These are phyloP conservation scores for Dicroscelio sp. DNA, from an alignment of 2,888 invertebrate genomes.

Conservation along the genomic window DNA sequence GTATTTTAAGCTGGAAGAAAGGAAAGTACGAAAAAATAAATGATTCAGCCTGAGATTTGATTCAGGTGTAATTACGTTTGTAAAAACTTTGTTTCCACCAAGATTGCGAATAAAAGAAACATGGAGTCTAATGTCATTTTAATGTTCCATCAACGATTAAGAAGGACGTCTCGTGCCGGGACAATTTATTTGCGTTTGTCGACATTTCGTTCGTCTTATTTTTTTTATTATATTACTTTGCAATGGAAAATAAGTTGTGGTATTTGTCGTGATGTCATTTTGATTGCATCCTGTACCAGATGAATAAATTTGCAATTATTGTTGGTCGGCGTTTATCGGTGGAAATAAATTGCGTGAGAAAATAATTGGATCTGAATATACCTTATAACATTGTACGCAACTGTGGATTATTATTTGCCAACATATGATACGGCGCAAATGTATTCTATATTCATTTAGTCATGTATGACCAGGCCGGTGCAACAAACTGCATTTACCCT, in stretches of 20 bases:
- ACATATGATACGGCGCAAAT: not conserved
- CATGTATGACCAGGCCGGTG: not conserved
- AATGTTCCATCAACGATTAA: too few species aligned
- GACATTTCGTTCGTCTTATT: too few species aligned
- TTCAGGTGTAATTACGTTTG: too few species aligned
- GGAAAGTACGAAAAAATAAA: not conserved
- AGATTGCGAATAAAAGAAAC: too few species aligned
- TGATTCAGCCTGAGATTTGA: too few species aligned
- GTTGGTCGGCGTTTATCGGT: constrained; percentile 9
- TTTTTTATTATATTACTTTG: too few species aligned
- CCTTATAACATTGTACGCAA: not conserved
- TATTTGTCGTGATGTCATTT: constrained; percentile 26
- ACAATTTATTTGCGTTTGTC: too few species aligned
- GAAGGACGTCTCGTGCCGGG: too few species aligned
- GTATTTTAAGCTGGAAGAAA: not conserved
- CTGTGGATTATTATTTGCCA: constrained; percentile 3
- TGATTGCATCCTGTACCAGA: constrained; percentile 16
- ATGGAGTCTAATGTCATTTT: too few species aligned
- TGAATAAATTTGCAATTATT: constrained; percentile 47
- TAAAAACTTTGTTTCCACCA: too few species aligned
- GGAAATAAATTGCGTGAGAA: constrained; percentile 29
- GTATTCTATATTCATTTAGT: not conserved
- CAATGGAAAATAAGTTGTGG: not conserved
- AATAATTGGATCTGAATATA: constrained; percentile 46
- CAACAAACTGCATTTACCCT: constrained; percentile 47